phyloP scores from a whole-genome alignment of 1,140 invertebrate genomes.

The Pseudomyrmex flavicornis region DNA sequence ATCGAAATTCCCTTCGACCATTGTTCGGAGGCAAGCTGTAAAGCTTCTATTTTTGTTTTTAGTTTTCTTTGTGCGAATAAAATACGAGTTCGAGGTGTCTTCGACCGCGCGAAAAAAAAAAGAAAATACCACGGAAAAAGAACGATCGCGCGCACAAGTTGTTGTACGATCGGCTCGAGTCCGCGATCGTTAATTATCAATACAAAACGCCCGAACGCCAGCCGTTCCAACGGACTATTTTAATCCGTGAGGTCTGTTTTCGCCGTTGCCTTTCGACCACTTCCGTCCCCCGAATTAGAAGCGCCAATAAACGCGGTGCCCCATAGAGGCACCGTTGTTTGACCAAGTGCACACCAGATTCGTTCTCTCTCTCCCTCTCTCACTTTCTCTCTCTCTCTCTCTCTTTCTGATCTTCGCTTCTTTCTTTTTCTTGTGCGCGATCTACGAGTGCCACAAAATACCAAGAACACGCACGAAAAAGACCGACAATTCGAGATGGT shows the following conservation, averaged over 20 bases:
- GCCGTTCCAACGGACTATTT: slow-evolving; percentile 73
- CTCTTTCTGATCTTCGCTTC: not conserved
- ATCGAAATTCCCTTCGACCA: no score
- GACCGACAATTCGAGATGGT: slow-evolving; percentile 45
- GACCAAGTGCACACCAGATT: slow-evolving; percentile 77
- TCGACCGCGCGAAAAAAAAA: no score
- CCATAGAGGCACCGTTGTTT: slow-evolving; percentile 77
- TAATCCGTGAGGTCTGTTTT: slow-evolving; percentile 80
- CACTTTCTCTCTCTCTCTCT: not conserved
- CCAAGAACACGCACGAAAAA: slow-evolving; percentile 42
- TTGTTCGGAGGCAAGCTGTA: no score
- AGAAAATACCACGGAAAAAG: not conserved
- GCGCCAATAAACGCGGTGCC: slow-evolving; percentile 78
- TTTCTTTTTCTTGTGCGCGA: not conserved
- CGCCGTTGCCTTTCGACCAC: slow-evolving; percentile 78
- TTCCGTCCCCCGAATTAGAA: slow-evolving; percentile 81
- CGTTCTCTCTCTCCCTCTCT: slow-evolving; percentile 48
- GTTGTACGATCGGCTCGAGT: not conserved
- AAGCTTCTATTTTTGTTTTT: no score
- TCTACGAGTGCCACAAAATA: slow-evolving; percentile 41
- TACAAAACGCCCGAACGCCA: slow-evolving; percentile 71
- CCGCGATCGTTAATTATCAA: slow-evolving; percentile 74
- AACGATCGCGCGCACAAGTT: not conserved
- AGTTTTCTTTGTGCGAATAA: no score
- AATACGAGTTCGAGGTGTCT: no score